Base-by-base conservation (phyloP, 2,797 vertebrate genomes). In the Squalus acanthias region DNA sequence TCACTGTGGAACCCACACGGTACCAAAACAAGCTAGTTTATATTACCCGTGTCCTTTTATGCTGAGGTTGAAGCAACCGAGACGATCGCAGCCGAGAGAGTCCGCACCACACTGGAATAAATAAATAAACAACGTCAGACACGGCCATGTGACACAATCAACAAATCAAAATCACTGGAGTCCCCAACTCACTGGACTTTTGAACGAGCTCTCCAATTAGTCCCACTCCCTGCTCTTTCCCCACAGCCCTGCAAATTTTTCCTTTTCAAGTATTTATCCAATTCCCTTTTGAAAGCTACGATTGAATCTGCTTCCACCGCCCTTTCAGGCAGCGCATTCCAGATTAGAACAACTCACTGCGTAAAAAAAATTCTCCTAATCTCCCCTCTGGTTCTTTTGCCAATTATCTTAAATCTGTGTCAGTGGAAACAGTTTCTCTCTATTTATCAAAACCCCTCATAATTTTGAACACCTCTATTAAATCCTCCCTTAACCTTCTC, bases 51-150 rank as follows among this genome's bases (percentile, higher is more conserved):
- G 99, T 96, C 99, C 99, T 97, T 99, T 98, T 97, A 99, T 99
- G 96, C 99, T 99, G 97, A 99, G 99, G 97, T 99, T 99, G 97
- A 99, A 99, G 97, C 99, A 99, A 96, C 99, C 99, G 96, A 99
- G 97, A 88, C 99, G 98, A 97, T 99, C 99, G 0, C 99, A 99
- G 70, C 99, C 99, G 97, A 99, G 97, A 33, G 99, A 99, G 97
- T 99, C 99, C 29, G 99, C 99, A 95, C 99, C 99, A 87, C 99
- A 99, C 99, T 99, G 97, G 24, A 97, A 97, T 22, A 72, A 46
- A 57, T 46, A 96, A 63, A 96, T 26, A 69, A 63, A 50, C 15
- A 91, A 29, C 5, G 24, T 70, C n/a, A 46, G 93, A 69, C 1
- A 24, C 8, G 46, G 46, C 10, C 3, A 20, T 0, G 13, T 33